phyloP scores from a whole-genome alignment of 2,888 invertebrate species.

The Lysandra bellargus region DNA sequence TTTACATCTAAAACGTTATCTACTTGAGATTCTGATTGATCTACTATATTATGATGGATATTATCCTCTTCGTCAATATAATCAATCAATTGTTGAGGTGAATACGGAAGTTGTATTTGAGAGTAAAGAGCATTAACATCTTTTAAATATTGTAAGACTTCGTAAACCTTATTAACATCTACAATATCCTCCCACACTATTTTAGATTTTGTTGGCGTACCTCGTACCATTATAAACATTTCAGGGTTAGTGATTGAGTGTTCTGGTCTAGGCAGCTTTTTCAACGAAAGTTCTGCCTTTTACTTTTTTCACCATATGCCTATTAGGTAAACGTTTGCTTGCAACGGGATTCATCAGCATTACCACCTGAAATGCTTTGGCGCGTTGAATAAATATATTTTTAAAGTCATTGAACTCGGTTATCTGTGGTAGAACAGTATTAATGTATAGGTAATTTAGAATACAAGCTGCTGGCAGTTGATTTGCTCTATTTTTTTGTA shows the following conservation, averaged over 20 bases:
- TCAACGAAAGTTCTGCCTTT: slow-evolving; percentile 45
- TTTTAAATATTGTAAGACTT: slow-evolving; percentile 47
- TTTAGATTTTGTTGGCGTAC: slow-evolving; percentile 33
- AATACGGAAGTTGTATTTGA: not conserved
- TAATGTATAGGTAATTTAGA: not conserved
- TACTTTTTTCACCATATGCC: slow-evolving; percentile 42
- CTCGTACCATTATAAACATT: slow-evolving; percentile 45
- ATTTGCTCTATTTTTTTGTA: not conserved
- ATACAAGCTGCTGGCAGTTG: not conserved
- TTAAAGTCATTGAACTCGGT: slow-evolving; percentile 35
- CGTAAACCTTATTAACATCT: slow-evolving; percentile 47
- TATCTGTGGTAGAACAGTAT: slow-evolving; percentile 25
- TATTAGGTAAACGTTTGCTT: slow-evolving; percentile 46
- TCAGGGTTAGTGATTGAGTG: not conserved
- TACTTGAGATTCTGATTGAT: not conserved
- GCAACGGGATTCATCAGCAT: slow-evolving; percentile 47
- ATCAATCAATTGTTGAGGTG: not conserved
- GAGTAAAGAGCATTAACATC: not conserved
- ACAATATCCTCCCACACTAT: slow-evolving; percentile 38
- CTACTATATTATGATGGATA: not conserved
- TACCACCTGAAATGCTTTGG: slow-evolving; percentile 54
- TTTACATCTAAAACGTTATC: not conserved
- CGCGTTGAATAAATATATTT: slow-evolving; percentile 40
- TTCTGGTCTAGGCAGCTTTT: slow-evolving; percentile 46
- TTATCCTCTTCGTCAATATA: not conserved